phyloP scores from a whole-genome alignment of 1,140 invertebrate genomes.

The Chironomus tepperi region DNA sequence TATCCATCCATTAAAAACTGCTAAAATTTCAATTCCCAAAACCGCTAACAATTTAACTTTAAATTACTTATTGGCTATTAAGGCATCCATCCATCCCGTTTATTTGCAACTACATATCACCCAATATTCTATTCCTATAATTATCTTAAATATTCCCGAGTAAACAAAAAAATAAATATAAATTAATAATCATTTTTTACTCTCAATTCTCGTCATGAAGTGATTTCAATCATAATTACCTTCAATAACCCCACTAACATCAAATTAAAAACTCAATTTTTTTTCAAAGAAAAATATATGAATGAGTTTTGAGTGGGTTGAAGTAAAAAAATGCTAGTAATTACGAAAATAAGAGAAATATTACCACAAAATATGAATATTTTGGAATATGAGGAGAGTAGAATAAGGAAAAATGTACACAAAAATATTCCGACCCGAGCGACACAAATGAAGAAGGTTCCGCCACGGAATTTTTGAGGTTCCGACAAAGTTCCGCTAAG shows the following conservation, averaged over 20 bases:
- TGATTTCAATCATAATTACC: background rate
- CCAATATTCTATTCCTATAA: too few species aligned
- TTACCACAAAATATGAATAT: background rate
- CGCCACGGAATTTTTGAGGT: too few species aligned
- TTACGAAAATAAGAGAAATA: background rate
- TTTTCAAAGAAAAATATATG: background rate
- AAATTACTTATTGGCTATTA: too few species aligned
- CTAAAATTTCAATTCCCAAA: too few species aligned
- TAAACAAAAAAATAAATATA: background rate
- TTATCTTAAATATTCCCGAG: too few species aligned
- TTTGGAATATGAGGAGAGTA: background rate
- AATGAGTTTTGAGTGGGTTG: conserved; percentile 1
- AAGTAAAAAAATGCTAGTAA: conserved; percentile 10
- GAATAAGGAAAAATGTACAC: background rate
- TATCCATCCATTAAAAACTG: too few species aligned
- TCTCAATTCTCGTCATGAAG: background rate
- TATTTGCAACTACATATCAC: too few species aligned
- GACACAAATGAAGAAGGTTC: too few species aligned
- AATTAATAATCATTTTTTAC: background rate
- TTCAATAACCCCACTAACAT: background rate
- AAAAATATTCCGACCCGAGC: too few species aligned
- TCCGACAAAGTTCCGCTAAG: too few species aligned
- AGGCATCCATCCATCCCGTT: too few species aligned
- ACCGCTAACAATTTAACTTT: too few species aligned
- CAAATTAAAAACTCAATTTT: background rate